Percentiles rank a stretch among this genome's conserved stretches.
Conservation (phyloP, 2,113 vertebrate genomes). For the Cyprinus carpio region DNA sequence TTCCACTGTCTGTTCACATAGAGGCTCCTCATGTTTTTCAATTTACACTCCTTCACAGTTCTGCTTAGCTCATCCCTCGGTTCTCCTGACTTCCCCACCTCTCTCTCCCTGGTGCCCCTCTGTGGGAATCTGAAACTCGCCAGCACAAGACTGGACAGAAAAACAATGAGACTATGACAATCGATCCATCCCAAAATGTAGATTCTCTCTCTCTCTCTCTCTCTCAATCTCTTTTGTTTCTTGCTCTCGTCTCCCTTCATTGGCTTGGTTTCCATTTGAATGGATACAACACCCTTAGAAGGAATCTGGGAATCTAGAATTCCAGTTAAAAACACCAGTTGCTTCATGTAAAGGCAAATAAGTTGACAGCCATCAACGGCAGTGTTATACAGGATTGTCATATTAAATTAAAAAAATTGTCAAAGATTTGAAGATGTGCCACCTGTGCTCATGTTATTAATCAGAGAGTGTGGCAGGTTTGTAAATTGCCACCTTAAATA, state of each 20-base stretch:
- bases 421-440: neutral
- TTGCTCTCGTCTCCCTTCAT: constrained; percentile 10
- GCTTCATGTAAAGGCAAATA: constrained; percentile 3
- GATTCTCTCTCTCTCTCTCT: constrained; percentile 10
- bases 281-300: constrained; percentile 55
- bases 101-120: constrained; percentile 24
- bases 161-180: constrained; percentile 46
- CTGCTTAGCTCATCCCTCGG: constrained; percentile 38
- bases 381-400: neutral
- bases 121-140: constrained; percentile 55
- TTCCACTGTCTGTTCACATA: constrained; percentile 3
- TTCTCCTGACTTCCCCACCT: constrained; percentile 27
- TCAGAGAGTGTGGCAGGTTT: neutral
- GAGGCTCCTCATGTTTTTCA: constrained; percentile 5
- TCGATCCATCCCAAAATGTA: constrained; percentile 18
- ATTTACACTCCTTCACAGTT: constrained; percentile 28
- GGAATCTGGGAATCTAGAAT: constrained; percentile 17
- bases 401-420: constrained; percentile 2
- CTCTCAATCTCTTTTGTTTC: constrained; percentile 15
- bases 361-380: neutral
- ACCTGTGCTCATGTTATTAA: neutral
- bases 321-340: constrained; percentile 14
- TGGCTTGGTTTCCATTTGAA: neutral
- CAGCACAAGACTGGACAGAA: constrained; percentile 29
- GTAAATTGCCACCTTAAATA: neutral